Percentiles rank a stretch among this genome's conserved stretches.
These are phyloP conservation scores for Linnaemya tessellans DNA, from an alignment of 2,888 invertebrate species.

Conservation along the genomic window DNA sequence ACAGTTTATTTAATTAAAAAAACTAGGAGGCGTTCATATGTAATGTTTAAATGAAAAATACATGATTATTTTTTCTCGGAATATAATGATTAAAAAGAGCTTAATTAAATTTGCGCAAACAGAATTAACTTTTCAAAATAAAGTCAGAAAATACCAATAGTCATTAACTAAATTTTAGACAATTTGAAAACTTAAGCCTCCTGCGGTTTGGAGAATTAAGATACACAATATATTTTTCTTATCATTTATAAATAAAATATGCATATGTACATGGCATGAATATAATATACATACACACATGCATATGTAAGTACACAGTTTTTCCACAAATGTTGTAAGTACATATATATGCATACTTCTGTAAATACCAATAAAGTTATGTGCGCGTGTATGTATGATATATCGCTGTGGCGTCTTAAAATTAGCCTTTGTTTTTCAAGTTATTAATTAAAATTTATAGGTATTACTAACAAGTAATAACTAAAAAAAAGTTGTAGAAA, in stretches of 20 bases:
- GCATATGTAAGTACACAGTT: neutral
- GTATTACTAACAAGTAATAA: conserved; percentile 22
- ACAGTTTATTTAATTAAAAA: too few relatives aligned
- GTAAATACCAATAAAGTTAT: too few relatives aligned
- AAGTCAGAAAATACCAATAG: conserved; percentile 34
- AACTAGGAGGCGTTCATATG: too few relatives aligned
- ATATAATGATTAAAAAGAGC: neutral
- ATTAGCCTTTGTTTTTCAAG: conserved; percentile 48
- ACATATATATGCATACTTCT: too few relatives aligned
- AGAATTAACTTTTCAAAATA: conserved; percentile 47
- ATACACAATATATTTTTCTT: conserved; percentile 42
- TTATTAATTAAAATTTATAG: conserved; percentile 41
- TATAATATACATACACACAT: neutral
- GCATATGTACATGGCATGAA: neutral
- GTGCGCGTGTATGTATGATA: conserved; percentile 10
- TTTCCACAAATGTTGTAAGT: too few relatives aligned
- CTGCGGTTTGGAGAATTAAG: conserved; percentile 26
- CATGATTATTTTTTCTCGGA: too few relatives aligned
- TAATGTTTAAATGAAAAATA: too few relatives aligned
- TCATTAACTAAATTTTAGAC: conserved; percentile 29
- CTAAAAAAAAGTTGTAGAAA: conserved; percentile 32
- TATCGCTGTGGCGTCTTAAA: conserved; percentile 56
- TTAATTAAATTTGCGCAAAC: conserved; percentile 11
- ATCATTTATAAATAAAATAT: conserved; percentile 52
- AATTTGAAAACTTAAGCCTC: conserved; percentile 64